Percentiles rank a stretch among this genome's conserved stretches.
Evolutionary conservation across 2,888 invertebrate genomes (phyloP).

Genomic region (Euplexia lucipara): DNA sequence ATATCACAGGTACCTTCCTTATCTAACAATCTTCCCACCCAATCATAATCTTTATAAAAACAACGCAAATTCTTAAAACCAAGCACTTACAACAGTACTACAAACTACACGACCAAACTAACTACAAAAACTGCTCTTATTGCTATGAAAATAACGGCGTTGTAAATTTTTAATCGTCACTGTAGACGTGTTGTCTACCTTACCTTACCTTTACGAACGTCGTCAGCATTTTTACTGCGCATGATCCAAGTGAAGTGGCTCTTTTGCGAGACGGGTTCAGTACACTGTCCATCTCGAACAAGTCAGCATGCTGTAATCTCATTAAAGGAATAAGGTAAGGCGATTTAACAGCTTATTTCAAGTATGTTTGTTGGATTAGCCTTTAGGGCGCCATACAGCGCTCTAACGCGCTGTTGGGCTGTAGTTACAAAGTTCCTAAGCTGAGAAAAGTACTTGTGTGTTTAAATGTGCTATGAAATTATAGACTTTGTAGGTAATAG

Average conservation of each 20-base stretch:
- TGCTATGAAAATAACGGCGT: background rate
- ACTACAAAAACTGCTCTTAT: slow-evolving; percentile 10
- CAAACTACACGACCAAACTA: too few relatives aligned
- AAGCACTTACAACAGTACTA: background rate
- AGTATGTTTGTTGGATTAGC: slow-evolving; percentile 48
- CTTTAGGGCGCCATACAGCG: slow-evolving; percentile 11
- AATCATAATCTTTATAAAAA: background rate
- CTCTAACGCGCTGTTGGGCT: background rate
- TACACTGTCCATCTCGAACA: slow-evolving; percentile 56
- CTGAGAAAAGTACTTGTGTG: slow-evolving; percentile 7
- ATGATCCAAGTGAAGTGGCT: slow-evolving; percentile 77
- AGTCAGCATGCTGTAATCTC: slow-evolving; percentile 74
- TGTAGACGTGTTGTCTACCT: background rate
- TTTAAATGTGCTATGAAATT: background rate
- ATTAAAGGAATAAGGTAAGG: slow-evolving; percentile 71
- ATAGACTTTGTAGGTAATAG: background rate
- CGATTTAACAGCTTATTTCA: slow-evolving; percentile 40
- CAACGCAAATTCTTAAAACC: background rate
- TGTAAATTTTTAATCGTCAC: background rate
- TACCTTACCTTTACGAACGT: slow-evolving; percentile 3
- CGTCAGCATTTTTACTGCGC: slow-evolving; percentile 75
- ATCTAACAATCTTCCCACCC: background rate
- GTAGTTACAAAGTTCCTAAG: slow-evolving; percentile 9
- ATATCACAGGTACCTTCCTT: background rate
- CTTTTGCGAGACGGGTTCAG: slow-evolving; percentile 67